These are phyloP conservation scores for Coranthus polyacanthus DNA, from an alignment of 2,797 vertebrate genomes.

Conservation along the genomic window DNA sequence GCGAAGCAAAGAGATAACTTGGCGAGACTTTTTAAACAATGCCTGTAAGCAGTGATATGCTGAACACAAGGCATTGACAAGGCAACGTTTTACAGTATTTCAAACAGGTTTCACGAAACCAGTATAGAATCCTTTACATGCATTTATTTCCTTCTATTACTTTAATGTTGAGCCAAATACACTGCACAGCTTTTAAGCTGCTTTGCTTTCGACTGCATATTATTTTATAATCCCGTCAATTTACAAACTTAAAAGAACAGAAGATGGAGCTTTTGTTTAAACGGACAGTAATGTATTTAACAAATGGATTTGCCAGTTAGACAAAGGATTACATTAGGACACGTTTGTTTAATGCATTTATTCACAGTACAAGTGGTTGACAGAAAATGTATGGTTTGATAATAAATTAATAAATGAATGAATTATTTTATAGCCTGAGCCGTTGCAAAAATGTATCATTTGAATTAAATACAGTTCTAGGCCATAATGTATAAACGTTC, in stretches of 20 bases:
- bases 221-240: conserved; percentile 54
- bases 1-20: conserved; percentile 19
- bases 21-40: conserved; percentile 1
- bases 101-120: neutral
- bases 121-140: neutral
- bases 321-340: conserved; percentile 47
- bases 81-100: conserved; percentile 19
- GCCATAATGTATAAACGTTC: too few relatives aligned
- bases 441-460: neutral
- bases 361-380: conserved; percentile 10
- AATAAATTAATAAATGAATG: too few relatives aligned
- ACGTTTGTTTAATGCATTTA: conserved; percentile 17
- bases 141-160: conserved; percentile 25
- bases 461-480: neutral
- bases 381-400: conserved; percentile 32
- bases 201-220: conserved; percentile 29
- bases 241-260: conserved; percentile 32
- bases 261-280: conserved; percentile 46
- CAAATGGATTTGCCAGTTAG: conserved; percentile 42
- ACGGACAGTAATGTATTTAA: conserved; percentile 44
- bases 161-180: neutral
- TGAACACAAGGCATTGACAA: conserved; percentile 7
- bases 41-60: conserved; percentile 12
- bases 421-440: neutral
- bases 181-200: conserved; percentile 36